phyloP scores from a whole-genome alignment of 2,113 vertebrate species.

The Pogonocichla stellata region DNA sequence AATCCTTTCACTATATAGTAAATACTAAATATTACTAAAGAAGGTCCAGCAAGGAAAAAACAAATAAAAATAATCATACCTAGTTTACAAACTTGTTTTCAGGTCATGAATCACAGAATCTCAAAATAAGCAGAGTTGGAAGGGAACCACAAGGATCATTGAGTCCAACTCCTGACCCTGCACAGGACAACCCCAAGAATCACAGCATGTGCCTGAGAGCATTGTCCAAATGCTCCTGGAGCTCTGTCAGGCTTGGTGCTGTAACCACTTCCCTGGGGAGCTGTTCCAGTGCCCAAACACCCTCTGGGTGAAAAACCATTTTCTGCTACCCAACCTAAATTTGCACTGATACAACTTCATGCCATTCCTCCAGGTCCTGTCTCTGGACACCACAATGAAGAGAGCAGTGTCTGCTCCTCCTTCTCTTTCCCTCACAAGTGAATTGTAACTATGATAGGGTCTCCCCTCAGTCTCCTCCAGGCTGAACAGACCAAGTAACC shows the following conservation, averaged over 20 bases:
- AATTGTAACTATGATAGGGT: fast-evolving
- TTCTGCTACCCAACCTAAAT: not conserved
- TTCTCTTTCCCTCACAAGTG: not conserved
- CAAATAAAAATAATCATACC: not conserved
- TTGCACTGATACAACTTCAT: not conserved
- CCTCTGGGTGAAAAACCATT: not conserved
- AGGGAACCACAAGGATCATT: not conserved
- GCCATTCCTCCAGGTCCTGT: not conserved
- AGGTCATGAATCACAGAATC: not conserved
- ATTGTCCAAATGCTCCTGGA: not conserved
- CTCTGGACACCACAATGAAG: not conserved
- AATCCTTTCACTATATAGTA: not conserved
- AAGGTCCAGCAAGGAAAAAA: not conserved
- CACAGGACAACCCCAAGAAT: not conserved
- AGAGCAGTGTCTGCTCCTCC: not conserved
- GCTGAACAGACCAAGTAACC: too few species aligned
- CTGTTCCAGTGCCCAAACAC: not conserved
- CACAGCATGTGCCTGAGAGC: not conserved
- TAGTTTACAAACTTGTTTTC: not conserved
- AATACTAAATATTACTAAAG: not conserved
- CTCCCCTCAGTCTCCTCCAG: not conserved
- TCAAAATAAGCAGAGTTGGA: not conserved
- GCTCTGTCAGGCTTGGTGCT: not conserved
- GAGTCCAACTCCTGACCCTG: not conserved
- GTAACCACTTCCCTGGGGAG: not conserved